These are phyloP conservation scores for Eretmodus cyanostictus DNA, from an alignment of 2,113 vertebrate species.

Conservation along the genomic window DNA sequence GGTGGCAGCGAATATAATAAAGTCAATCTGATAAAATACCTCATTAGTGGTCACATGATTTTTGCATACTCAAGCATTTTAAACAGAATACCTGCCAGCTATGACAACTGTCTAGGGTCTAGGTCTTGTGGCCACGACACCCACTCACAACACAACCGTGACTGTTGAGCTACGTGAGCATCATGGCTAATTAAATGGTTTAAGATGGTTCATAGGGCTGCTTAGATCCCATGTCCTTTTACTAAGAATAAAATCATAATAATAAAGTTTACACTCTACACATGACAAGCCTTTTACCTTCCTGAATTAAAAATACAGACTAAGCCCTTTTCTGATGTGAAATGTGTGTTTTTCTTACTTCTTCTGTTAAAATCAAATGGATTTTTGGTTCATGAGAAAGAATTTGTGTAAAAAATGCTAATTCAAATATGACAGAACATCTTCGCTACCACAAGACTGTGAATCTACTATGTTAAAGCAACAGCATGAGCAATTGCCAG, in stretches of 20 bases:
- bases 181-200: not conserved
- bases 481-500: not conserved
- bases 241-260: not conserved
- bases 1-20: not conserved
- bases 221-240: not conserved
- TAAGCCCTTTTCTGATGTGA: not conserved
- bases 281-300: constrained; percentile 2
- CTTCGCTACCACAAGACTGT: not conserved
- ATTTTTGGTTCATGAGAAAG: not conserved
- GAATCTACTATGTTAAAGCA: not conserved
- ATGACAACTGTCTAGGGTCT: not conserved
- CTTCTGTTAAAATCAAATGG: not conserved
- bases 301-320: not conserved
- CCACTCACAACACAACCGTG: not conserved
- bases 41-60: not conserved
- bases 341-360: not conserved
- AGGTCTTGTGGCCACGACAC: not conserved
- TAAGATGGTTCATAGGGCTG: not conserved
- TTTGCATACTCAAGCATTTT: not conserved
- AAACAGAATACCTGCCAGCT: not conserved
- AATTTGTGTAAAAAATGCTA: not conserved
- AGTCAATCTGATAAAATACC: not conserved
- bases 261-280: not conserved
- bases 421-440: not conserved
- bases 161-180: not conserved